Evolutionary conservation across 1,140 invertebrate species (phyloP), one percentile per base, ranked within the genome.

Genomic region (Physella acuta): DNA sequence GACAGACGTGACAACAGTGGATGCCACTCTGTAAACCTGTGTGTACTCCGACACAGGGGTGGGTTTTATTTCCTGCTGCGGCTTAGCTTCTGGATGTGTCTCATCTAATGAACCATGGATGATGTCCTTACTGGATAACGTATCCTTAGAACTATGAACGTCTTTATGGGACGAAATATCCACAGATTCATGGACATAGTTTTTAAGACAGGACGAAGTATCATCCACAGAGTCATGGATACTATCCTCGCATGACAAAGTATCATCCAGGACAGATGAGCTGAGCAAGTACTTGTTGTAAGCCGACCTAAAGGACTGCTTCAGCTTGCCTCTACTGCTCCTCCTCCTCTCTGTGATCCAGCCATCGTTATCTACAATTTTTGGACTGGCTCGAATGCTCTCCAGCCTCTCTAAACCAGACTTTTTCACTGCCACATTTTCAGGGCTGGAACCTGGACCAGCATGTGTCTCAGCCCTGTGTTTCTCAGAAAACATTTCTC

Each of bases 311-410:
- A 58, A 39, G 2, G 66, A 68, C 30, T 33, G 36, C 11, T 1
- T 14, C 1, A 24, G 31, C 28, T 68, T 68, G 31, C 66, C 39
- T 58, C 56, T 39, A 52, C 39, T 68, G 53, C 64, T 56, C 31
- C 37, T 58, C 37, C 66, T 58, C 24, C 66, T 39, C 37, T 68
- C 66, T 14, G 66, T 68, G 26, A 68, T 51, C 66, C 66, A 68
- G 20, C 66, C 39, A 60, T 68, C 66, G 36, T 68, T 60, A 1
- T 68, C 66, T 16, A 59, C 37, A 49, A 68, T 34, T 36, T 68
- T 68, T 17, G 66, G 66, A 33, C 66, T 68, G 11, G 66, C 34
- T 60, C 66, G 16, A 33, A 68, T 39, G 36, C 66, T 68, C 17
- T 58, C 1, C 3, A 59, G 8, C 33, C 66, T 68, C 66, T 59